Evolutionary conservation across 1,140 invertebrate species (phyloP).

Genomic region (Lepidotrigona ventralis): DNA sequence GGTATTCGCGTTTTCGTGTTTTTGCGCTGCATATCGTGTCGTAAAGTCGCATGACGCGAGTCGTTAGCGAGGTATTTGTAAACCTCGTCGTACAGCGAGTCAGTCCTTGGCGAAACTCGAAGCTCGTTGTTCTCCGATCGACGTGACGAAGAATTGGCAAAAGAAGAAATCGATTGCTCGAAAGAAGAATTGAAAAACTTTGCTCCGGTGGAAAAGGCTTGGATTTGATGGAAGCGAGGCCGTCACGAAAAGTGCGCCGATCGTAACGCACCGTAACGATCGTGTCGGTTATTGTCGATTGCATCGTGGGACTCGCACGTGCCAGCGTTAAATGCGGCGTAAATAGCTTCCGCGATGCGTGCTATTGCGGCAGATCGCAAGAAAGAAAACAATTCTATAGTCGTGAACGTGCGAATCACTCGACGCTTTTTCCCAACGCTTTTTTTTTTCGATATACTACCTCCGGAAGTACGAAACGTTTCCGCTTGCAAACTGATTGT

Average conservation of each 20-base stretch:
- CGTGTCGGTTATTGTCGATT: conserved; percentile 30
- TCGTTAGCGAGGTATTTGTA: conserved; percentile 38
- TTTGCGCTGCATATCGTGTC: neutral
- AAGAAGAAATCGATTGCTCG: too few species aligned
- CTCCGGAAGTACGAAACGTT: neutral
- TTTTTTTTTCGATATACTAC: neutral
- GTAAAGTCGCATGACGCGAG: conserved; percentile 27
- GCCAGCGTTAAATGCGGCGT: neutral
- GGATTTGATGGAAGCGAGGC: neutral
- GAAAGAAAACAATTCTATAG: neutral
- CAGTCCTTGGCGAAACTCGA: neutral
- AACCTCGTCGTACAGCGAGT: neutral
- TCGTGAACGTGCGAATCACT: neutral
- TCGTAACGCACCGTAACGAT: conserved; percentile 21
- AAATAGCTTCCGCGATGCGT: conserved; percentile 22
- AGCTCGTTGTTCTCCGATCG: neutral
- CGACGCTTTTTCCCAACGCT: neutral
- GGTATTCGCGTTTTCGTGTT: neutral
- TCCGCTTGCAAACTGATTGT: neutral
- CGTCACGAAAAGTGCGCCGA: neutral
- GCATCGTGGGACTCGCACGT: neutral
- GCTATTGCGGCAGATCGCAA: neutral
- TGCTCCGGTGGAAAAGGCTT: neutral
- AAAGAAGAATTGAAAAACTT: too few species aligned
- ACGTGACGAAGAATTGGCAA: too few species aligned